Conservation (phyloP, 2,113 vertebrate species). For the Pterophyllum scalare region DNA sequence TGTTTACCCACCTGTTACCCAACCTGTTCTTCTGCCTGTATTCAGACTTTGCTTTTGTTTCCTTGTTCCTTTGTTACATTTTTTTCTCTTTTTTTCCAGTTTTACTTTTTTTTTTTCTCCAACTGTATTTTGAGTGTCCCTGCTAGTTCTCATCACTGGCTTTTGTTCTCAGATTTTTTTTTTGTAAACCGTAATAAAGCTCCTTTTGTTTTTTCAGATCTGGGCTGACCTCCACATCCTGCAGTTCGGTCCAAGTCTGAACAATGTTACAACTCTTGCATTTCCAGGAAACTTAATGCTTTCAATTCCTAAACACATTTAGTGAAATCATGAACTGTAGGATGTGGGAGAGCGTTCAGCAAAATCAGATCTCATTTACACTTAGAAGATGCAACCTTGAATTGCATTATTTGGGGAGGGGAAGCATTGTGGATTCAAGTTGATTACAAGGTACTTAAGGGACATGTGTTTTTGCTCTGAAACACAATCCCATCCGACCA, state of each 20-base stretch:
- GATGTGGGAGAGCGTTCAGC: not conserved
- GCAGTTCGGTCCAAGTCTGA: not conserved
- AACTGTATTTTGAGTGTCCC: not conserved
- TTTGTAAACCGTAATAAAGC: too few relatives aligned
- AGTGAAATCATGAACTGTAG: not conserved
- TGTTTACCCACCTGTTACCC: not conserved
- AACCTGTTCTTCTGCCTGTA: not conserved
- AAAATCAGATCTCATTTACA: constrained; percentile 24
- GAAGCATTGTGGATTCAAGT: constrained; percentile 47
- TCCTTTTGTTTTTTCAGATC: too few relatives aligned
- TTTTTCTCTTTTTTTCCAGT: not conserved
- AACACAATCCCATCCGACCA: constrained; percentile 61
- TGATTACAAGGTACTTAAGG: constrained; percentile 70
- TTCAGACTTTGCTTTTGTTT: not conserved
- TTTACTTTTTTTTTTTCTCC: not conserved
- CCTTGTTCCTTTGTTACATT: too few relatives aligned
- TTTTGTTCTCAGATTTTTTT: not conserved
- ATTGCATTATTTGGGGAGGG: constrained; percentile 37
- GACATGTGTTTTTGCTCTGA: constrained; percentile 62
- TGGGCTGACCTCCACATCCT: not conserved
- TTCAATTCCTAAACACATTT: not conserved
- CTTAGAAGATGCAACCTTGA: constrained; percentile 31
- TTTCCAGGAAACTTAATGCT: not conserved
- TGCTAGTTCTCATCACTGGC: not conserved
- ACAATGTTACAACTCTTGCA: not conserved